Evolutionary conservation across 2,888 invertebrate genomes (phyloP), one percentile per base, ranked within the genome.

Genomic region (Parnassius glacialis): DNA sequence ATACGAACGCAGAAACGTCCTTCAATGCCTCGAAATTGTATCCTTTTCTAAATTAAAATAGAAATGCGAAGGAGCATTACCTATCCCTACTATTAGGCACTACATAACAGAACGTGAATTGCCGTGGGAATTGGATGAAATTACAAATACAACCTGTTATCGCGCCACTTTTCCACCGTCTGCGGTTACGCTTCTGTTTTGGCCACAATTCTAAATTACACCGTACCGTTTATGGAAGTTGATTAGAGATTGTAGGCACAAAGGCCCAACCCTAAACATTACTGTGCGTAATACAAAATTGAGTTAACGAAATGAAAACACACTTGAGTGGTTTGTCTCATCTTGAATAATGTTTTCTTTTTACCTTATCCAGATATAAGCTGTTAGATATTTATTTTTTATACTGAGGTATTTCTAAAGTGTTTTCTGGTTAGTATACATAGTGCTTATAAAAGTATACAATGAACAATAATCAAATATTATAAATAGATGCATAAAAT

Each of bases 131-230:
- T 54, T 54, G 50, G 50, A 50, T 50, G 54, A 25, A 50, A 60
- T 54, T 55, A 53, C 54, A 54, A 54, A 54, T 12, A 43, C 20
- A 43, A 25, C 42, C 54, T 60, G 50, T 50, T 60, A 58, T 45
- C 58, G 52, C 45, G 43, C 34, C 52, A 41, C 52, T 52, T 41
- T 41, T 34, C 34, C 41, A 34, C 52, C 34, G 52, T 52, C 45
- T 44, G 59, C 45, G 16, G 52, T 41, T 13, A 13, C 34, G 45
- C 41, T 16, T 11, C 34, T 16, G 45, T 45, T 12, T 52, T 44
- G 25, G 52, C 10, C 52, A 11, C 45, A 2, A 12, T 52, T 16
- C 52, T 41, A 52, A 52, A 52, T 57, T 45, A 52, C 44, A 45
- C 16, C 41, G 41, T 47, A 34, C 41, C 41, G 20, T 48, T 53